phyloP scores from a whole-genome alignment of 2,797 vertebrate genomes.

The Poeciliopsis presidionis region DNA sequence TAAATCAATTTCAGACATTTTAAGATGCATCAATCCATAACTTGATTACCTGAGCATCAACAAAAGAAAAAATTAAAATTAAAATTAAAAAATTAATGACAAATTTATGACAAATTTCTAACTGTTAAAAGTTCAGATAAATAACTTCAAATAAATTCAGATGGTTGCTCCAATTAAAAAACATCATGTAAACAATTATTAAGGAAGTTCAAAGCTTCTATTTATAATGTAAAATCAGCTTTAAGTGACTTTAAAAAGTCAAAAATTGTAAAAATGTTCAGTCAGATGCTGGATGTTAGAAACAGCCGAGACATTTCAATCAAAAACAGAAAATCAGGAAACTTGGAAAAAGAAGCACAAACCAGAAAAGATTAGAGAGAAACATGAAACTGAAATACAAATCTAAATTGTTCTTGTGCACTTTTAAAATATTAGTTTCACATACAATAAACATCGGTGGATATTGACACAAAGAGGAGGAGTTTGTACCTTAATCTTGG shows the following conservation, averaged over 20 bases:
- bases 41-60: too few relatives aligned
- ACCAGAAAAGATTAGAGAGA: not conserved
- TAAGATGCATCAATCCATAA: too few relatives aligned
- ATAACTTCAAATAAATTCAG: not conserved
- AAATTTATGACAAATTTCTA: too few relatives aligned
- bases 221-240: not conserved
- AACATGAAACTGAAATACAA: not conserved
- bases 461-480: not conserved
- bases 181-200: not conserved
- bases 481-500: conserved; percentile 90
- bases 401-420: not conserved
- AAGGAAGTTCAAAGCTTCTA: not conserved
- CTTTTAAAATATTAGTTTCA: not conserved
- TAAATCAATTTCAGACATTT: too few relatives aligned
- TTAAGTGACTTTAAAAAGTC: not conserved
- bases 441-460: not conserved
- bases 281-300: not conserved
- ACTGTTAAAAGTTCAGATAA: not conserved
- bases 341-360: not conserved
- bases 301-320: not conserved
- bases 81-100: too few relatives aligned
- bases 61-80: too few relatives aligned
- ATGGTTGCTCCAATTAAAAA: not conserved
- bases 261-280: not conserved
- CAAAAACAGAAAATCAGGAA: not conserved